Base-by-base conservation (phyloP, 2,797 vertebrate genomes). In the Sternarchorhynchus goeldii region DNA sequence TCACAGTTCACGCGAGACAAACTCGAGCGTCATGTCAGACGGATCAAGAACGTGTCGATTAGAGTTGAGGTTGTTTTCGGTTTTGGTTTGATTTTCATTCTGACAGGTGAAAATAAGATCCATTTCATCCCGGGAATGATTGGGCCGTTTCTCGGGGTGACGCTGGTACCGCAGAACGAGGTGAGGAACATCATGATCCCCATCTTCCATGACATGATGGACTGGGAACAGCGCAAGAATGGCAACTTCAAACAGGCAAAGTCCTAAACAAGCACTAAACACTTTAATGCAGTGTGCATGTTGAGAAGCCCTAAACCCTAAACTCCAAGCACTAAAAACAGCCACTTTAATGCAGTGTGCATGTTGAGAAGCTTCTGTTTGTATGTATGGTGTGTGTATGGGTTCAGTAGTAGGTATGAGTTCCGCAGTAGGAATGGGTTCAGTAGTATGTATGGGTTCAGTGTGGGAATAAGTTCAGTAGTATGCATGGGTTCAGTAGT, bases 191-290 rank as follows among this genome's bases (percentile, higher is more conserved):
- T 99, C 78, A 99, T 99, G 97, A 99, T 99, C 83, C 98, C 98
- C 6, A 99, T 99, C 88, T 99, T 99, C 89, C 98, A 99, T 6
- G 98, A 99, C 88, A 99, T 99, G 97, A 99, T 99, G 98, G 95
- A 99, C 82, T 99, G 98, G 95, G 98, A 99, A 81, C 97, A 99
- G 88, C 93, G 97, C 70, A 97, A 98, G 91, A 99, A 99, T 0
- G 98, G 98, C 82, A 98, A 97, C 92, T 99, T 99, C 89, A 99
- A 99, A 88, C 98, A 99, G 95, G 98, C 95, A 81, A 91, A 83
- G 63, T 21, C 4, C 53, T 55, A 5, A 17, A 21, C 7, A 50
- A 58, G 12, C 39, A 21, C 21, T 25, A 10, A 20, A 31, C 58
- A 29, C 21, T 34, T 66, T 68, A 45, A 29, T 60, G 6, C 5